These are phyloP conservation scores for Bradypodion ventrale DNA, from an alignment of 2,797 vertebrate species.

Conservation along the genomic window DNA sequence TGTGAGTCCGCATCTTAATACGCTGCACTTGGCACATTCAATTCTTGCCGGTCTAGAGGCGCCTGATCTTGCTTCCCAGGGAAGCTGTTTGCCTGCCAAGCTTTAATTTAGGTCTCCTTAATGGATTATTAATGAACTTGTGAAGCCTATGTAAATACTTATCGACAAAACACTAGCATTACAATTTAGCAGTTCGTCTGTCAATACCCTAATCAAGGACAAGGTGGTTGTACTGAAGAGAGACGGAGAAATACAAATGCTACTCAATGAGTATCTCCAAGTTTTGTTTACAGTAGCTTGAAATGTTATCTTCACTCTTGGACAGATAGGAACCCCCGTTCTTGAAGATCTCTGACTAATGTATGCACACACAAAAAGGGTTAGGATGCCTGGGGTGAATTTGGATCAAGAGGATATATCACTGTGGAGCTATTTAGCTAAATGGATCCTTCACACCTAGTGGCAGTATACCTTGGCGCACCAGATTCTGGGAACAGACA, in stretches of 20 bases:
- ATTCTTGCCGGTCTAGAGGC: slow-evolving; percentile 56
- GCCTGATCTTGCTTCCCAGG: slow-evolving; percentile 50
- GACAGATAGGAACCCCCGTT: fast-evolving
- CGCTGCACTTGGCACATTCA: slow-evolving; percentile 40
- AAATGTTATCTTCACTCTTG: background rate
- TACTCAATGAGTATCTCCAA: background rate
- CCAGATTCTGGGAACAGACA: background rate
- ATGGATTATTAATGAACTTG: slow-evolving; percentile 69
- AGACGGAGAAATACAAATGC: slow-evolving; percentile 21
- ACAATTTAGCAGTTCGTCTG: slow-evolving; percentile 55
- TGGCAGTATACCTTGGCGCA: background rate
- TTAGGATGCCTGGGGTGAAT: background rate
- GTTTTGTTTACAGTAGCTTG: background rate
- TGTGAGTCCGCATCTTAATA: slow-evolving; percentile 39
- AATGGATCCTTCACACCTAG: background rate
- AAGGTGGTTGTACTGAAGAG: slow-evolving; percentile 5
- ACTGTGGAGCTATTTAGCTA: too few relatives aligned
- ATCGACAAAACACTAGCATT: slow-evolving; percentile 61
- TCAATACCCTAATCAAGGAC: slow-evolving; percentile 42
- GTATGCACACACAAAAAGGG: background rate
- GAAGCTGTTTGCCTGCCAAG: slow-evolving; percentile 58
- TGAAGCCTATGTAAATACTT: slow-evolving; percentile 47
- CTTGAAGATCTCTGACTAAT: fast-evolving
- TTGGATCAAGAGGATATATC: too few relatives aligned
- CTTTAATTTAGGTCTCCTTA: slow-evolving; percentile 55